Base-by-base conservation (phyloP, 2,113 vertebrate species). In the Elephantulus edwardii region DNA sequence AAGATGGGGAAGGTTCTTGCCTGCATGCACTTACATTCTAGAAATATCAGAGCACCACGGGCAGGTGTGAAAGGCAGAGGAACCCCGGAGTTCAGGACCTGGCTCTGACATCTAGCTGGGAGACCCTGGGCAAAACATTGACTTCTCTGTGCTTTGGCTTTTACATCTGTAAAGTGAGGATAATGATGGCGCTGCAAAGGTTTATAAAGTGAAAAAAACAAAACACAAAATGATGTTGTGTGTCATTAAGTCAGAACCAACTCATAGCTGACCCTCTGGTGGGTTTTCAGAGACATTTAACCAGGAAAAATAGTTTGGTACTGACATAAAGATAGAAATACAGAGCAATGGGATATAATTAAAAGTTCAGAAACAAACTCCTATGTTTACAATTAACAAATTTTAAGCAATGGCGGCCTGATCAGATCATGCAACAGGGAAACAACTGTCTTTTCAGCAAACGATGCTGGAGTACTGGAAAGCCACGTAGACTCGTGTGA, bases 61-160 rank as follows among this genome's bases (percentile, higher is more conserved):
- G n/a, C 19, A 42, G 33, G 26, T 9, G 16, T 46, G 26, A 54
- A 76, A 44, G 64, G n/a, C 13, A 35, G 77, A 80, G 52, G 77
- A 74, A 24, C 30, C 40, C 3, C 58, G n/a, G 19, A 35, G 52
- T 58, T 93, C 30, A 16, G 33, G 50, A 20, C 46, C 33, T 28
- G 62, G 28, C 35, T 91, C 71, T 86, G 85, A 71, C 46, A 44
- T 33, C 48, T 22, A 22, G 48, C 54, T 74, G 30, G 83, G 82
- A 58, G 85, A 71, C 78, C 42, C 26, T 64, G 40, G 52, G 46
- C 26, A 46, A 89, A 50, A 76, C 2, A 17, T 52, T 20, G 56
- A 24, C 44, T 12, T 19, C 12, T 44, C 58, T 89, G 77, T 19
- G 66, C 58, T 24, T 70, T 20, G 28, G 42, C 20, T 72, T 17